Conservation (phyloP, 1,140 invertebrate species). For the Bombus picipes region DNA sequence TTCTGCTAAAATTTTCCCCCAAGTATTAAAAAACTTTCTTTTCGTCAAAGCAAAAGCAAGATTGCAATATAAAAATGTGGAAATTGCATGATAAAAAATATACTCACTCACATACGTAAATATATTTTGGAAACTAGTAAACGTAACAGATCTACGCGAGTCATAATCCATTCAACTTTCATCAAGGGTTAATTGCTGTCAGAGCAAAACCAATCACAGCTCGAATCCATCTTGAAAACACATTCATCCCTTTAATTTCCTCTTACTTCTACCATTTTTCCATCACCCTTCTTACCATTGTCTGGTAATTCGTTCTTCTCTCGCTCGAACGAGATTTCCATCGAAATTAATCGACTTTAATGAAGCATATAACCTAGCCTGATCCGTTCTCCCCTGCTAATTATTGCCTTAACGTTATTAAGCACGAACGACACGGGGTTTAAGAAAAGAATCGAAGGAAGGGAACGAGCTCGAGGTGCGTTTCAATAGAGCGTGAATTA, state of each 20-base stretch:
- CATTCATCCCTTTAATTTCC: background rate
- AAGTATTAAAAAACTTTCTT: background rate
- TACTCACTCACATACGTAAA: too few relatives aligned
- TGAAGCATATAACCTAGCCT: conserved; percentile 26
- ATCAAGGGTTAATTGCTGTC: background rate
- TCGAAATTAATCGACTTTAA: conserved; percentile 43
- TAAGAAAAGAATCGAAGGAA: background rate
- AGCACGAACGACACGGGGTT: background rate
- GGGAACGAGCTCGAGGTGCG: background rate
- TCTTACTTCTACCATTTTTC: background rate
- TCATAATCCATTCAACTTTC: background rate
- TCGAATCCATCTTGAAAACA: background rate
- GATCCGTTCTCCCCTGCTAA: conserved; percentile 25
- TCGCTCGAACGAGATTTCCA: conserved; percentile 12
- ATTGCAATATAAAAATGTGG: background rate
- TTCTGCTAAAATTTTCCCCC: background rate
- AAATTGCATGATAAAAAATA: background rate
- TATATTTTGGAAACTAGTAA: background rate
- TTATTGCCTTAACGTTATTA: conserved; percentile 62
- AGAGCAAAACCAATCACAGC: background rate
- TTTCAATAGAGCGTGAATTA: conserved; percentile 36
- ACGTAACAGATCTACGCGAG: background rate
- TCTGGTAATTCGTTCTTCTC: background rate
- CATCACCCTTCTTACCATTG: background rate
- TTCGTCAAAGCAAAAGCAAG: background rate